phyloP scores from a whole-genome alignment of 2,888 invertebrate species.

The Tipula helvola region DNA sequence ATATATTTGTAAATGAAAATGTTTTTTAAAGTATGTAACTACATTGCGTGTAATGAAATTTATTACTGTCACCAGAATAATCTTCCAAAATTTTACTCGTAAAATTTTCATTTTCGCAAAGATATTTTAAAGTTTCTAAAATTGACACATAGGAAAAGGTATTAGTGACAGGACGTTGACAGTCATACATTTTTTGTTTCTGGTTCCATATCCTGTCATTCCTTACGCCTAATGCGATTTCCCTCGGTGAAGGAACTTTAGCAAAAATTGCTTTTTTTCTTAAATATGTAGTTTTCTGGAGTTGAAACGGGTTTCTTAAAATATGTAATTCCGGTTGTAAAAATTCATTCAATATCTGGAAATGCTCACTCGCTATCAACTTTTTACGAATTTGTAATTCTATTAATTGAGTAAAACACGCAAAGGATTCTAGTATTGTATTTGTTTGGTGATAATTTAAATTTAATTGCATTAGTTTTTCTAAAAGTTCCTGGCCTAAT shows the following conservation, averaged over 20 bases:
- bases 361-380: too few species aligned
- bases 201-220: neutral
- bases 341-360: neutral
- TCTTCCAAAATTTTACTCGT: neutral
- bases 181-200: neutral
- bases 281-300: neutral
- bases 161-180: neutral
- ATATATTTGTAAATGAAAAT: conserved; percentile 16
- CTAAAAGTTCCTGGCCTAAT: neutral
- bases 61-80: neutral
- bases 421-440: neutral
- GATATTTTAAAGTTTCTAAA: neutral
- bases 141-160: neutral
- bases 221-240: neutral
- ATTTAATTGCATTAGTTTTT: neutral
- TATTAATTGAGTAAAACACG: neutral
- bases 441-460: neutral
- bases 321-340: neutral
- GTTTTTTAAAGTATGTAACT: neutral
- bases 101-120: neutral
- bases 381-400: neutral
- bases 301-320: neutral
- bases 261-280: neutral
- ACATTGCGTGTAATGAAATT: too few species aligned
- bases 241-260: neutral